phyloP scores from a whole-genome alignment of 2,888 invertebrate genomes.

The Graphium colonna region DNA sequence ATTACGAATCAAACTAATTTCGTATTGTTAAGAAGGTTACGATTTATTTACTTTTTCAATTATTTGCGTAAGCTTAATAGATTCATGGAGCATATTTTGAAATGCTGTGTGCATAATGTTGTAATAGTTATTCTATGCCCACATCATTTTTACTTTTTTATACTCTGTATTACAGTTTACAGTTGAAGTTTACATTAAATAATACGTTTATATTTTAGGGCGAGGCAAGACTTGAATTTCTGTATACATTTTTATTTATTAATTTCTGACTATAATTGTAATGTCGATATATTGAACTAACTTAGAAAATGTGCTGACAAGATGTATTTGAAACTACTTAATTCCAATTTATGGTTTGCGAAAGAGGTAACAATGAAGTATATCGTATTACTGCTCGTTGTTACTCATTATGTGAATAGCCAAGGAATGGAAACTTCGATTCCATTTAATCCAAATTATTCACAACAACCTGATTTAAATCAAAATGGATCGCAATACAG shows the following conservation, averaged over 20 bases:
- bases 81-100: too few relatives aligned
- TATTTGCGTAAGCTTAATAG: too few relatives aligned
- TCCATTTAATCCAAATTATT: conserved; percentile 57
- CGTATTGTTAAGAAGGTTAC: too few relatives aligned
- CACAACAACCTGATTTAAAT: conserved; percentile 44
- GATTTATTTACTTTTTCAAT: too few relatives aligned
- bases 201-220: conserved; percentile 15
- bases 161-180: conserved; percentile 4
- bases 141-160: too few relatives aligned
- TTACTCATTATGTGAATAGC: conserved; percentile 50
- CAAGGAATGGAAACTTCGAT: conserved; percentile 52
- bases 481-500: conserved; percentile 55
- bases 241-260: conserved; percentile 2
- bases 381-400: conserved; percentile 49
- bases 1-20: too few relatives aligned
- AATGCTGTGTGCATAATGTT: too few relatives aligned
- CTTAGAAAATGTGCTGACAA: conserved; percentile 14
- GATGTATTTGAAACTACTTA: conserved; percentile 17
- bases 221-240: conserved; percentile 10
- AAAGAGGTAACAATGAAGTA: conserved; percentile 52
- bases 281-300: background rate
- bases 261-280: background rate
- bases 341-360: conserved; percentile 30
- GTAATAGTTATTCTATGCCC: too few relatives aligned
- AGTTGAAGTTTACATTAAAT: conserved; percentile 10